Base-by-base conservation (phyloP, 2,888 invertebrate genomes). In the Drosophila merina region DNA sequence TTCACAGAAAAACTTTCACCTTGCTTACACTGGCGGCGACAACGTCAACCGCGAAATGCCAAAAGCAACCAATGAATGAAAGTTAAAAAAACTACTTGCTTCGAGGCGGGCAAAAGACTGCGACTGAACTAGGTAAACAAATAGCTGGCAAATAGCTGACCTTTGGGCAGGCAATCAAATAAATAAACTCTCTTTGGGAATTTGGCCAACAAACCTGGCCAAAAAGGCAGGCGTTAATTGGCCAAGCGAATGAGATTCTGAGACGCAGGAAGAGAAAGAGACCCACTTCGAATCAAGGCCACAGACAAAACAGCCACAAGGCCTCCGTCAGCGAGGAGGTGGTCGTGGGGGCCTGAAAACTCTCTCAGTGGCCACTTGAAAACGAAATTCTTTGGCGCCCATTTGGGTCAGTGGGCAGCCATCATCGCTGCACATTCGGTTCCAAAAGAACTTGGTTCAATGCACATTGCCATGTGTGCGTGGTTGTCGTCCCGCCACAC, bases 1-100 rank as follows among this genome's bases (percentile, higher is more conserved):
- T 56, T 57, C 66, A 59, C 50, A 74, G 72, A 76, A 77, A 88
- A 89, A 89, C 88, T 89, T 89, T 89, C 88, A 87, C 88, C 88
- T 71, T 63, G 47, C 55, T 76, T 10, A 20, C 44, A 44, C 73
- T 72, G 72, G 47, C 50, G 69, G 71, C 77, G 72, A 76, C 33
- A 31, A 38, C 38, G 45, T 25, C 57, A 78, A 82, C 75, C 77
- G 76, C 76, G 74, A 73, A 84, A 77, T 69, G 60, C 78, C 78
- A 81, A 70, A 54, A 48, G 62, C 67, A 59, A 63, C 50, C 60
- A 74, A 80, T 88, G 89, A 89, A 88, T 89, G 89, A 89, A 88
- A 88, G 88, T 86, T 82, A 84, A 70, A 74, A 78, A 67, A 66
- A 58, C 68, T 63, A 80, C 68, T 73, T 75, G 81, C 70, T 63